Evolutionary conservation across 2,113 vertebrate genomes (phyloP).

Genomic region (Cnemophilus loriae): DNA sequence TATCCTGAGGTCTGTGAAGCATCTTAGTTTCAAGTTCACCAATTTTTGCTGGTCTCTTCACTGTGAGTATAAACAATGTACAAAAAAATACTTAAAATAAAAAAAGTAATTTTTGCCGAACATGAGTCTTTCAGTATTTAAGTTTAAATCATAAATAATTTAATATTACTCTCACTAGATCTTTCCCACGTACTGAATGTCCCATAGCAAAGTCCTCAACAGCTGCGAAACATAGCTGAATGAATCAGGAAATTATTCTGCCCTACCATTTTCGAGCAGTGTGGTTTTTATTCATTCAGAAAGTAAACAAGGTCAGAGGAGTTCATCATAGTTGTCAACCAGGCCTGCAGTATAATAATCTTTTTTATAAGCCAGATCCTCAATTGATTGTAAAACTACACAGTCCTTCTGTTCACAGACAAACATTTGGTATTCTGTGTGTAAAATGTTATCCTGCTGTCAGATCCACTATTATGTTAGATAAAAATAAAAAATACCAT

Average conservation of each 20-base stretch:
- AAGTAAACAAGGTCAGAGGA: conserved; percentile 29
- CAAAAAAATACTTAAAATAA: not conserved
- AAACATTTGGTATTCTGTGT: conserved; percentile 4
- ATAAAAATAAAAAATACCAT: not conserved
- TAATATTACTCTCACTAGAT: not conserved
- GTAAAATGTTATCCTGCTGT: not conserved
- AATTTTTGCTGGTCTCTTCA: not conserved
- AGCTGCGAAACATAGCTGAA: not conserved
- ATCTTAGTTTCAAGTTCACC: not conserved
- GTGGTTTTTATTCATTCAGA: not conserved
- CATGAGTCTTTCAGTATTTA: not conserved
- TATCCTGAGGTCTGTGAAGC: not conserved
- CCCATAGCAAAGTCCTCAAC: not conserved
- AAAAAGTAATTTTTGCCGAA: not conserved
- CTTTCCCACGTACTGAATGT: not conserved
- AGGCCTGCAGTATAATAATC: not conserved
- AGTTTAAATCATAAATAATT: not conserved
- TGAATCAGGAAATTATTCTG: not conserved
- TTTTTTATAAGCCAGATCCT: conserved; percentile 1
- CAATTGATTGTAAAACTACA: not conserved
- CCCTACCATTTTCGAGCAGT: not conserved
- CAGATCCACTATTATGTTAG: not conserved
- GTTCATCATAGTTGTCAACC: conserved; percentile 11
- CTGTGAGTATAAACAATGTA: not conserved
- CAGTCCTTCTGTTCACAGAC: not conserved